Base-by-base conservation (phyloP, 2,113 vertebrate genomes). In the Vicugna pacos region DNA sequence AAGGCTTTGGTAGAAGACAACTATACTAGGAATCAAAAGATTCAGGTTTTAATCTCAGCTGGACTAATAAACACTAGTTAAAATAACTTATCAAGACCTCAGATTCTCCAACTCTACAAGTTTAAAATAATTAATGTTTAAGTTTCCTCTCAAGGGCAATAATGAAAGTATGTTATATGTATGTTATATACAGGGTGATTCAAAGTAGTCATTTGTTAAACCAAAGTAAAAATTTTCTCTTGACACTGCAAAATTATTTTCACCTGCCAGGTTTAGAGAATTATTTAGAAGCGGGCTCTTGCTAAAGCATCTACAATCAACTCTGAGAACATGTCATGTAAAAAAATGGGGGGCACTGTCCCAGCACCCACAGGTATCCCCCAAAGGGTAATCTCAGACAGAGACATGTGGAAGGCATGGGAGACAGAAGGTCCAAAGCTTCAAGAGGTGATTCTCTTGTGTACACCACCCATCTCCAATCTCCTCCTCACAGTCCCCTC, bases 161-260 rank as follows among this genome's bases (percentile, higher is more conserved):
- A 95, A 77, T 56, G 6, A 46, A 93, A 92, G 64, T 20, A 85
- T 4, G 38, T 42, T 42, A 42, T 42, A 42, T 42, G 5, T 42
- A 42, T 42, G 38, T 42, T 42, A 42, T 42, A 42, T 19, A 73
- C 5, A 42, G 15, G 0, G 0, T 32, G n/a, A 93, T 54, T 20
- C 11, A 77, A 79, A 92, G 52, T 38, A 89, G n/a, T 60, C 5
- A 93, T 46, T 95, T 90, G 30, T 70, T 69, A 95, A 75, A 16
- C 13, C 16, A 88, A 77, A 91, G 52, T 81, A 69, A 62, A 94
- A 64, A 22, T 26, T 73, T 64, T 94, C 19, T 17, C 13, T 52
- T 89, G 13, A 46, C 4, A 56, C 3, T 22, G 12, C 52, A 83
- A 83, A 58, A 83, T 87, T 83, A 89, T 67, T 87, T 92, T 89